Evolutionary conservation across 2,113 vertebrate genomes (phyloP), one percentile per base, ranked within the genome.

Genomic region (Xenopus borealis): DNA sequence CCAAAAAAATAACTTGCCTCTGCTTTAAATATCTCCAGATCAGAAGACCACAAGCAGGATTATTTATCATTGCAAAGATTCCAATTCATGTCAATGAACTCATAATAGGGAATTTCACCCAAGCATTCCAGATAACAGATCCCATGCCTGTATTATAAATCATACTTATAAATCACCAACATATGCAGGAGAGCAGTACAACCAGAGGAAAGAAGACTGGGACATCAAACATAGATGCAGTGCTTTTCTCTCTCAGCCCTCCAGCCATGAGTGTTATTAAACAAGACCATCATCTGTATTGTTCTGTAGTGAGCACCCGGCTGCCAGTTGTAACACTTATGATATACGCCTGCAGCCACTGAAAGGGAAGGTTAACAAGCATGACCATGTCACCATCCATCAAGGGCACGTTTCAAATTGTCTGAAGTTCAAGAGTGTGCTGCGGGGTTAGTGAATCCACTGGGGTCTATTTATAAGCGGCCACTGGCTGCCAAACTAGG

Each of bases 341-440:
- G 44, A 66, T 19, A 47, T 10, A 1, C n/a, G 44, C 64, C 64
- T 66, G 64, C 17, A 66, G 64, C 45, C 40, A 47, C n/a, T 47
- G 40, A 68, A 27, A 53, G 66, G 66, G 52, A 27, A 68, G 47
- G 66, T 68, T 68, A 68, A 68, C 19, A 27, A 27, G 19, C 46
- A 23, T 50, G 64, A 66, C 64, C 64, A 47, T 47, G 66, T 52
- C 66, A 68, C 45, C 19, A 27, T 68, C 66, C 20, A 20, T 68
- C 66, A 68, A 14, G 18, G 66, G 47, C 47, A 17, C 19, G 8
- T 68, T 68, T 27, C 66, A 68, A 16, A 68, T 27, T 68, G 45
- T 47, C 46, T 68, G 11, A 68, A 50, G 66, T 52, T 68, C 46
- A 53, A 27, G 45, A 14, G n/a, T 52, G 18, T 14, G 44, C 66